phyloP scores from a whole-genome alignment of 1,140 invertebrate species.

The Streblospio benedicti region DNA sequence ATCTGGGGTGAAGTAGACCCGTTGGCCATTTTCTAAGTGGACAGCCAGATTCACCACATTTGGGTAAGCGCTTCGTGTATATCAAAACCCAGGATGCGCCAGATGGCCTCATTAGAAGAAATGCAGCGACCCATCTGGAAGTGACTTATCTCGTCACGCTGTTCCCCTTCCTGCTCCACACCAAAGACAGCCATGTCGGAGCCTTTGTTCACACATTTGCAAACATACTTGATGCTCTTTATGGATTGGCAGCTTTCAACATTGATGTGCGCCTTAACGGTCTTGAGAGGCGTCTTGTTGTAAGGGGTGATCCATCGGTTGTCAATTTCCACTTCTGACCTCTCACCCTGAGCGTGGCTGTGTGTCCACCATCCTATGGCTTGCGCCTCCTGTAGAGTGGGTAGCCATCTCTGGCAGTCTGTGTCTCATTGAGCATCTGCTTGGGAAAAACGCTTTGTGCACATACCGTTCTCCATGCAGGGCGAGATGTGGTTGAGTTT shows the following conservation, averaged over 20 bases:
- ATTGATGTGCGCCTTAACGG: neutral
- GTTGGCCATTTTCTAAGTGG: too few species aligned
- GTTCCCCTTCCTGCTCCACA: neutral
- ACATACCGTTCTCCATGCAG: neutral
- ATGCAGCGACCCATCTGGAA: too few species aligned
- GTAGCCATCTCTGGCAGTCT: neutral
- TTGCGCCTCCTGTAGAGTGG: neutral
- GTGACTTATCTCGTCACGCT: too few species aligned
- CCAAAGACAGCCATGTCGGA: slow-evolving; percentile 5
- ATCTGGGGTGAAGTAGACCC: too few species aligned
- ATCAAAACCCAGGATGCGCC: too few species aligned
- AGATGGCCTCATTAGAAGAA: too few species aligned
- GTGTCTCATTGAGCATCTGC: neutral
- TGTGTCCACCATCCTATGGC: neutral
- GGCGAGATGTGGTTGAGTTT: neutral
- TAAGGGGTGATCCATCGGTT: neutral
- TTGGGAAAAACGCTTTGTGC: neutral
- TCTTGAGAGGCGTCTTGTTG: neutral
- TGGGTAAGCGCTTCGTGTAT: too few species aligned
- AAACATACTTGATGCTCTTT: slow-evolving; percentile 33
- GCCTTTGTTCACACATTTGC: slow-evolving; percentile 41
- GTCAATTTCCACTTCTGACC: neutral
- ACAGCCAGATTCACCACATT: too few species aligned
- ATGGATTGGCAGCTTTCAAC: slow-evolving; percentile 21
- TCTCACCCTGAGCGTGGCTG: neutral